Evolutionary conservation across 2,888 invertebrate genomes (phyloP).

Genomic region (Steinernema carpocapsae): DNA sequence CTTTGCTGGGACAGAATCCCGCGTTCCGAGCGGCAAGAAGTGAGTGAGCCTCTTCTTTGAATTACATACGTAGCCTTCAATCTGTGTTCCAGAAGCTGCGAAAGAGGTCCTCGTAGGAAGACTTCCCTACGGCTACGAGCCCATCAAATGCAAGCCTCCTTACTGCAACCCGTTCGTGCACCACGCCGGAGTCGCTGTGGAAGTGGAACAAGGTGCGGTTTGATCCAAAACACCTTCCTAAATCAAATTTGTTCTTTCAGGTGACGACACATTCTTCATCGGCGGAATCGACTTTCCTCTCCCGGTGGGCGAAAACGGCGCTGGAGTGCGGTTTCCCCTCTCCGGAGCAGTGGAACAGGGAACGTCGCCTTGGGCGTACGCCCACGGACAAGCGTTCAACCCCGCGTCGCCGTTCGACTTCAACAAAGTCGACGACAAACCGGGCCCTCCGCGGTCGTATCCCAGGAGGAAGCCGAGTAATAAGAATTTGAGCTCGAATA

Average conservation of each 20-base stretch:
- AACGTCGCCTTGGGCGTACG: constrained; percentile 62
- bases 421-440: constrained; percentile 38
- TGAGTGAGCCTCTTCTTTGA: constrained; percentile 37
- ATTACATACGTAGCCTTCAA: too few relatives aligned
- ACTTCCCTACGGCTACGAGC: constrained; percentile 65
- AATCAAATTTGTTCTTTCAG: constrained; percentile 35
- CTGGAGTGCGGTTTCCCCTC: constrained; percentile 63
- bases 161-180: constrained; percentile 67
- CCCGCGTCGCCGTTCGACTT: constrained; percentile 61
- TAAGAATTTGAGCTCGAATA: background rate
- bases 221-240: too few relatives aligned
- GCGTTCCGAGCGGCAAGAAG: constrained; percentile 62
- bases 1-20: constrained; percentile 58
- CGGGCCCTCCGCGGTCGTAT: background rate
- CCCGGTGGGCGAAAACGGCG: constrained; percentile 59
- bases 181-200: constrained; percentile 59
- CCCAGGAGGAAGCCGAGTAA: constrained; percentile 7
- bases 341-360: constrained; percentile 62
- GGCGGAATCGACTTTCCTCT: constrained; percentile 65
- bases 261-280: constrained; percentile 62
- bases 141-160: constrained; percentile 65
- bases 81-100: constrained; percentile 55
- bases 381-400: constrained; percentile 61
- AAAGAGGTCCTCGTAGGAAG: constrained; percentile 60
- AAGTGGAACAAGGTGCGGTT: constrained; percentile 61